These are phyloP conservation scores for Phenacoccus solenopsis DNA, from an alignment of 1,140 invertebrate species.

Conservation along the genomic window DNA sequence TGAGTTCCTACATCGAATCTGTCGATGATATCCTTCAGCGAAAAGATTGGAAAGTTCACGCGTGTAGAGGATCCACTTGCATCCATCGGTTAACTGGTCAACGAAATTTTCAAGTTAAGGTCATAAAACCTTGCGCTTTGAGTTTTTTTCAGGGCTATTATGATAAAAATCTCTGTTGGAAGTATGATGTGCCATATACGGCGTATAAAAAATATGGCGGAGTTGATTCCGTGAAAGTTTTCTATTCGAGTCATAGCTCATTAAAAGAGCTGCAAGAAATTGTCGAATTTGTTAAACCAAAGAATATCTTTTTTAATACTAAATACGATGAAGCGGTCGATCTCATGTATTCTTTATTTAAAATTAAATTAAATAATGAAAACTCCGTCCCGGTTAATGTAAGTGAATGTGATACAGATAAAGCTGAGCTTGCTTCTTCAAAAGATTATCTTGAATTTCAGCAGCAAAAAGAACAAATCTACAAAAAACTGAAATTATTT, in stretches of 20 bases:
- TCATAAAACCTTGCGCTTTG: conserved; percentile 40
- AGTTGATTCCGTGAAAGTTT: conserved; percentile 35
- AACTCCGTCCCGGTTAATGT: no score
- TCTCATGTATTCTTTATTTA: neutral
- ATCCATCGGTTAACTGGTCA: conserved; percentile 30
- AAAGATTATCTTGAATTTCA: no score
- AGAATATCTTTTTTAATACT: conserved; percentile 39
- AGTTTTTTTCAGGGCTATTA: conserved; percentile 25
- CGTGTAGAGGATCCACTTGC: conserved; percentile 12
- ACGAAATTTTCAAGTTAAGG: conserved; percentile 36
- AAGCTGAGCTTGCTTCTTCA: no score
- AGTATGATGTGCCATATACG: conserved; percentile 29
- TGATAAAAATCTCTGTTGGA: conserved; percentile 12
- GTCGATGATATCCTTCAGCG: neutral
- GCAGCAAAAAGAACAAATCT: no score
- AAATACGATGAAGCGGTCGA: conserved; percentile 23
- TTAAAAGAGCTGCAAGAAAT: conserved; percentile 41
- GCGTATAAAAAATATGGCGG: conserved; percentile 27
- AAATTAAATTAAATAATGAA: no score
- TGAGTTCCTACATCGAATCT: neutral
- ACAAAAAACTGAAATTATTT: no score
- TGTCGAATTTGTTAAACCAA: conserved; percentile 40
- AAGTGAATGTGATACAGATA: no score
- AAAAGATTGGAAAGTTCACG: neutral
- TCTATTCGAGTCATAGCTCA: conserved; percentile 51